phyloP scores from a whole-genome alignment of 2,888 invertebrate genomes.

The Drosophila buzzatii region DNA sequence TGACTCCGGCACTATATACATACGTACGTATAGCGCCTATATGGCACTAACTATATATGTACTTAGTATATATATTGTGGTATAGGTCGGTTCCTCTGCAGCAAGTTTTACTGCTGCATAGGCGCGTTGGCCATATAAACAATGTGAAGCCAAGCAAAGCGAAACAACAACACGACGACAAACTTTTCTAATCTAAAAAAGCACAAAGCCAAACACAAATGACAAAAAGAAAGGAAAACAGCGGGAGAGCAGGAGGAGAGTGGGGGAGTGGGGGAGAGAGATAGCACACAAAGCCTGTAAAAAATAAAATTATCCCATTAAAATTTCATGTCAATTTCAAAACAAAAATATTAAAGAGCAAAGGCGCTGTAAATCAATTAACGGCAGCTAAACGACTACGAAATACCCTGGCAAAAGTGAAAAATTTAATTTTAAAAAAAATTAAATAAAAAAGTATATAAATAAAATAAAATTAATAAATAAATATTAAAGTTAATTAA shows the following conservation, averaged over 20 bases:
- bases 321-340: conserved; percentile 79
- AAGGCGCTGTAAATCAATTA: not conserved
- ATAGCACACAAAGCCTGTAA: conserved; percentile 8
- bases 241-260: not conserved
- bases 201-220: conserved; percentile 49
- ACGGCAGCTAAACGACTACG: not conserved
- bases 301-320: conserved; percentile 70
- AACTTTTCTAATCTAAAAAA: conserved; percentile 71
- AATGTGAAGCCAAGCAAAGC: conserved; percentile 50
- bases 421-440: no score
- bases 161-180: conserved; percentile 33
- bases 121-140: conserved; percentile 63
- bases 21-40: conserved; percentile 1
- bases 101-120: conserved; percentile 57
- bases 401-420: not conserved
- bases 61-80: not conserved
- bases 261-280: not conserved
- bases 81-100: conserved; percentile 28
- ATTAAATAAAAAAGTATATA: no score
- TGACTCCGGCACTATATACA: conserved; percentile 11
- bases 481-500: no score
- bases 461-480: no score
- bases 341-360: conserved; percentile 16
- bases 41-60: not conserved
- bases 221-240: not conserved